Evolutionary conservation across 2,797 vertebrate species (phyloP), one percentile per base, ranked within the genome.

Genomic region (Cynodonichthys magdalenae): DNA sequence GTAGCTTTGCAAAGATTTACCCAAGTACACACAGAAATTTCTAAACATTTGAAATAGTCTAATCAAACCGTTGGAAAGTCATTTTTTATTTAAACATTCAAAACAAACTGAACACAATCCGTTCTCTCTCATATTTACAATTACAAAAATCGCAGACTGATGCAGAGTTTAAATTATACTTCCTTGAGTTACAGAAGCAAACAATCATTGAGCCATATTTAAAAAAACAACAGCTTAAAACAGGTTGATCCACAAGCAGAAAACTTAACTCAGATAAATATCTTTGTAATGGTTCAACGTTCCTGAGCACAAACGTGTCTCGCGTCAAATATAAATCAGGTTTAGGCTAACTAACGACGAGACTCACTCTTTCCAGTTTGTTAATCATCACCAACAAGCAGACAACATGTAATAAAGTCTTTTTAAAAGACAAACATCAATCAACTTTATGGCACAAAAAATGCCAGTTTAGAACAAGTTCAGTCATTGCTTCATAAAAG

Each of bases 191-290:
- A n/a, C 24, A 2, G 24, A 24, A 24, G 24, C 24, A 2, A 24
- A 24, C 31, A 10, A 10, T 34, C 7, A 7, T 34, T 34, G 31
- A 34, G 31, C 2, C 7, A 31, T 3, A 59, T 3, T 20, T 1
- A n/a, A 20, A 27, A 5, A 28, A 47, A 18, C 6, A 27, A 64
- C 39, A 29, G 12, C 29, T 64, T 34, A 14, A 6, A 81, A 81
- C 82, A 64, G 66, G 76, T 66, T 56, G 8, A 44, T 53, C 62
- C 36, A 64, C 62, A 66, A 49, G 42, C 41, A 64, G 48, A 10
- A 51, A 39, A 19, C 44, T 19, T 71, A 67, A 12, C 52, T 86
- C 72, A 80, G 67, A 44, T 31, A 80, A 66, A 71, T 64, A 31
- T 34, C 56, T 57, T 27, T 18, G 3, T 2, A 20, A 66, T 27